Percentiles rank a stretch among this genome's conserved stretches.
These are phyloP conservation scores for Solea senegalensis DNA, from an alignment of 2,113 vertebrate genomes.

Conservation along the genomic window DNA sequence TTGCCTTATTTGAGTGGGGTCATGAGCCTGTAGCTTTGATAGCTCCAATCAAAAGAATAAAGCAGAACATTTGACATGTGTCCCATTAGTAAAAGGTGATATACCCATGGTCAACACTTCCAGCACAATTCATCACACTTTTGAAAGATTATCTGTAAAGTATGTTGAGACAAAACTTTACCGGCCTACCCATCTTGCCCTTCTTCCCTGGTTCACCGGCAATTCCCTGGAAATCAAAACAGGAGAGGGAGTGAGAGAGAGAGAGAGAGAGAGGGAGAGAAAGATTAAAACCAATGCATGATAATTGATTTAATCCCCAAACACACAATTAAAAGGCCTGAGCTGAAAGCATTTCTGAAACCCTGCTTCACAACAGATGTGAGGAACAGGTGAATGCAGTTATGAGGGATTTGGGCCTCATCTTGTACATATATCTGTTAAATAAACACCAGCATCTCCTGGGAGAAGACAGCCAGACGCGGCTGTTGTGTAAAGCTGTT, in stretches of 20 bases:
- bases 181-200: slow-evolving; percentile 99
- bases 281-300: slow-evolving; percentile 31
- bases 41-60: not conserved
- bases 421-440: slow-evolving; percentile 28
- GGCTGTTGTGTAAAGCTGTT: slow-evolving; percentile 21
- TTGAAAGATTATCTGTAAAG: slow-evolving; percentile 79
- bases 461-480: slow-evolving; percentile 23
- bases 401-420: slow-evolving; percentile 23
- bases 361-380: slow-evolving; percentile 36
- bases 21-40: not conserved
- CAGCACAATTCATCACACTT: slow-evolving; percentile 62
- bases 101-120: slow-evolving; percentile 1
- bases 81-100: not conserved
- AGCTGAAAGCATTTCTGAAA: slow-evolving; percentile 9
- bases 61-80: not conserved
- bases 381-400: slow-evolving; percentile 57
- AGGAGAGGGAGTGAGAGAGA: slow-evolving; percentile 22
- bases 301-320: slow-evolving; percentile 17
- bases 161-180: slow-evolving; percentile 99
- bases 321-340: slow-evolving; percentile 31
- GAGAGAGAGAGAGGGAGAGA: slow-evolving; percentile 26
- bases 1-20: not conserved
- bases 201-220: slow-evolving; percentile 98
- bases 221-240: slow-evolving; percentile 84
- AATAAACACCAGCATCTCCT: slow-evolving; percentile 34